Conservation (phyloP, 2,888 invertebrate genomes). For the Drosophila neonasuta region DNA sequence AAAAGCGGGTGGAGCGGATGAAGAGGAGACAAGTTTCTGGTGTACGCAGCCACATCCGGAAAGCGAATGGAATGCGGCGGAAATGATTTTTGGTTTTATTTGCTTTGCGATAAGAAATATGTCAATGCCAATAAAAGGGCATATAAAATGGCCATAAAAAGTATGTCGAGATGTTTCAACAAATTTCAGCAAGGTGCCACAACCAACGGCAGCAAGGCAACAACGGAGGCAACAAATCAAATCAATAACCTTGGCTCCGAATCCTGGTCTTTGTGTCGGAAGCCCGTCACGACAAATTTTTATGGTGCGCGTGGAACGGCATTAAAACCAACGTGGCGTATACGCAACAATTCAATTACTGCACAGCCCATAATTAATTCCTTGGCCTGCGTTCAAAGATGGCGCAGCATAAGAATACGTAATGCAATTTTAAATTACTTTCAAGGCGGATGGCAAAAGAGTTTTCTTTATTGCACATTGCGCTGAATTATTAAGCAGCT, state of each 20-base stretch:
- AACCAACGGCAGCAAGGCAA: neutral
- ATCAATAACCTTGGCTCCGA: conserved; percentile 51
- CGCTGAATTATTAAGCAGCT: neutral
- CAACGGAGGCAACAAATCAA: conserved; percentile 49
- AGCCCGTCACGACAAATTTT: conserved; percentile 36
- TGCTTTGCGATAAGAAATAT: conserved; percentile 59
- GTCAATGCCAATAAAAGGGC: conserved; percentile 64
- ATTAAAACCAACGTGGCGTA: conserved; percentile 58
- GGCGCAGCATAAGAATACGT: neutral
- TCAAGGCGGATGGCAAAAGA: neutral
- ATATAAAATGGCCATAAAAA: conserved; percentile 67
- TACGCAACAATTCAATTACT: conserved; percentile 68
- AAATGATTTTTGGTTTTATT: conserved; percentile 65
- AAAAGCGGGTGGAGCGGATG: neutral
- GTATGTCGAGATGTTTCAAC: conserved; percentile 46
- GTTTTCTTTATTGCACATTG: neutral
- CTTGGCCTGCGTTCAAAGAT: conserved; percentile 4
- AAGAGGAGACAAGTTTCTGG: conserved; percentile 12
- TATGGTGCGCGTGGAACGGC: conserved; percentile 58
- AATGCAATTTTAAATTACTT: conserved; percentile 11
- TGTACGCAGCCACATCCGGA: conserved; percentile 28
- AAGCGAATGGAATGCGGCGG: conserved; percentile 41
- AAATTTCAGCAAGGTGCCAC: conserved; percentile 52
- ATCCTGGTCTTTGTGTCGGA: conserved; percentile 11
- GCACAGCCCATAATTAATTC: conserved; percentile 55